These are phyloP conservation scores for Hassar affinis DNA, from an alignment of 2,113 vertebrate genomes.

Conservation along the genomic window DNA sequence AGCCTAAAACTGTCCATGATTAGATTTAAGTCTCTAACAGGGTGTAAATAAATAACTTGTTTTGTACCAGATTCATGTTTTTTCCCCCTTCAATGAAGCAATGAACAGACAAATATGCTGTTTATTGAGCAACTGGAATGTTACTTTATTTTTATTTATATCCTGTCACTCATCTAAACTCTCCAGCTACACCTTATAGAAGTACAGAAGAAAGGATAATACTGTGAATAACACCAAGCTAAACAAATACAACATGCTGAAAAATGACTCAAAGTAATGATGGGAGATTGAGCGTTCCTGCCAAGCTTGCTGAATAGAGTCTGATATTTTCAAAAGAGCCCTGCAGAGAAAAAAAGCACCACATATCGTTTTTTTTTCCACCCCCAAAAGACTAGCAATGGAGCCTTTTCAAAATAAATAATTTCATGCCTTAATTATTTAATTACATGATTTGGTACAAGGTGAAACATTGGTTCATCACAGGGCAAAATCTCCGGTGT, in stretches of 20 bases:
- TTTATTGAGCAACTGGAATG: neutral
- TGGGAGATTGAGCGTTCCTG: neutral
- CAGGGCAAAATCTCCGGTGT: neutral
- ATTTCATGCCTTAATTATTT: conserved; percentile 7
- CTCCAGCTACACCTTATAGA: neutral
- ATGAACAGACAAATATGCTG: neutral
- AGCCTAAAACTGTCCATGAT: neutral
- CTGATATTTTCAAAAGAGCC: neutral
- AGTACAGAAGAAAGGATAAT: neutral
- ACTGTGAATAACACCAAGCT: neutral
- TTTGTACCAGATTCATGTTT: neutral
- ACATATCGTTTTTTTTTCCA: no score
- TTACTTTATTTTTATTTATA: neutral
- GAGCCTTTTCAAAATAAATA: neutral
- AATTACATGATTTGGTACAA: neutral
- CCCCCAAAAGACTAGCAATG: neutral
- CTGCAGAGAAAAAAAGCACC: neutral
- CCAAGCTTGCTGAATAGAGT: neutral
- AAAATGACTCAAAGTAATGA: neutral
- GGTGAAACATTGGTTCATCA: neutral
- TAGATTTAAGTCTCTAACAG: neutral
- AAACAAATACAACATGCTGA: neutral
- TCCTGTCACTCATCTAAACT: neutral
- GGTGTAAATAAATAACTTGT: neutral
- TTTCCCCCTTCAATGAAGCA: neutral